Evolutionary conservation across 2,888 invertebrate species (phyloP).

Genomic region (Lasius platythorax): DNA sequence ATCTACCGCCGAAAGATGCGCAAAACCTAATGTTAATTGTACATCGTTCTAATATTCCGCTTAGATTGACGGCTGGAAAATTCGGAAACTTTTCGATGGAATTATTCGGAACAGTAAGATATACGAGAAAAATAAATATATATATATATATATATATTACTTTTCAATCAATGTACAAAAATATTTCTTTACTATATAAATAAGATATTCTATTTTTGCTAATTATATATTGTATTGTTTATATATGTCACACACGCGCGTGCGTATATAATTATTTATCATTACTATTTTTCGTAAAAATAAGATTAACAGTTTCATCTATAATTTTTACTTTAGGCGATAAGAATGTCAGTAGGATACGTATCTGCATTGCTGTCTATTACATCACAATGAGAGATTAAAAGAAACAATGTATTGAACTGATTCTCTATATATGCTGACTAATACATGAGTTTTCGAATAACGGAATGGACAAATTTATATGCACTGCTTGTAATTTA

Average conservation of each 20-base stretch:
- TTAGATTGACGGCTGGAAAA: slow-evolving; percentile 74
- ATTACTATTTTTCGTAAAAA: not conserved
- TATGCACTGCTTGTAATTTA: not conserved
- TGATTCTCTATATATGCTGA: not conserved
- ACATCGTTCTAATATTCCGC: slow-evolving; percentile 63
- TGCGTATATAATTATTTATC: not conserved
- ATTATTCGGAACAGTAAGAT: slow-evolving; percentile 69
- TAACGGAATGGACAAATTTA: not conserved
- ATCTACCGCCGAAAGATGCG: not conserved
- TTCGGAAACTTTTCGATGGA: slow-evolving; percentile 70
- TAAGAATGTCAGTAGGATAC: slow-evolving; percentile 23
- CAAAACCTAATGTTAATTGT: slow-evolving; percentile 62
- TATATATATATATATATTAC: too few species aligned
- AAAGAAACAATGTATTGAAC: not conserved
- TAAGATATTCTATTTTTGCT: too few species aligned
- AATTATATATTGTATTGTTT: too few species aligned
- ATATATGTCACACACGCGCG: too few species aligned
- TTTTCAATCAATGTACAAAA: too few species aligned
- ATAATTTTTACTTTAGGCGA: not conserved
- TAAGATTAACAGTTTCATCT: not conserved
- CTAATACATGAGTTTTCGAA: not conserved
- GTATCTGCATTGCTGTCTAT: slow-evolving; percentile 5
- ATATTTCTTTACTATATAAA: too few species aligned
- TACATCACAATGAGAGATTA: not conserved
- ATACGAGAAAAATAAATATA: not conserved